Evolutionary conservation across 2,113 vertebrate genomes (phyloP).

Genomic region (Aldabrachelys gigantea): DNA sequence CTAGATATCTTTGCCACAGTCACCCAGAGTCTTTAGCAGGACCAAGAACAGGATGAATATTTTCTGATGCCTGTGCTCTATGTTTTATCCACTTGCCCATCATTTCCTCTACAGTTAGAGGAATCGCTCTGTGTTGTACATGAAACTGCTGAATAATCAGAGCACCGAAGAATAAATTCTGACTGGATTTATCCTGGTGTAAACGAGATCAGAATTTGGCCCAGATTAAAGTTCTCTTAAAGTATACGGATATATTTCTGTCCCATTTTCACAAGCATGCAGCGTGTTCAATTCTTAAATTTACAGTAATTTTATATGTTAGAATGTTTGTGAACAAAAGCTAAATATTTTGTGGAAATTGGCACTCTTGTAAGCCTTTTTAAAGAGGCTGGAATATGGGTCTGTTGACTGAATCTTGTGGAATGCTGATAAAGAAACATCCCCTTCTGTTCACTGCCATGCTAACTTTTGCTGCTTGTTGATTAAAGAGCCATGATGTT

Average conservation of each 20-base stretch:
- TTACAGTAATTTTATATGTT: neutral
- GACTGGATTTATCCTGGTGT: neutral
- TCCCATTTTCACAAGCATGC: neutral
- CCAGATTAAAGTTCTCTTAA: neutral
- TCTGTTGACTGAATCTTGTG: neutral
- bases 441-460: neutral
- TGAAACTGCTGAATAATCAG: neutral
- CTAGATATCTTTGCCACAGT: neutral
- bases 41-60: neutral
- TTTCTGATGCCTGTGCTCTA: neutral
- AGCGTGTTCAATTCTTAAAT: neutral
- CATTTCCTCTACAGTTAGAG: neutral
- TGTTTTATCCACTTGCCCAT: neutral
- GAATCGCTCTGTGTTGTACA: neutral
- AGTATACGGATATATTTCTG: neutral
- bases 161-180: neutral
- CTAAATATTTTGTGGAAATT: neutral
- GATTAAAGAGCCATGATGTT: neutral
- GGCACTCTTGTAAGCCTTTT: neutral
- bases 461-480: neutral
- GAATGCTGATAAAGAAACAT: neutral
- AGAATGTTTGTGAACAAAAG: neutral
- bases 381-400: neutral
- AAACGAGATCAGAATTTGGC: neutral
- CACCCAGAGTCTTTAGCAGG: neutral